Percentiles rank a stretch among this genome's conserved stretches.
phyloP scores from a whole-genome alignment of 2,888 invertebrate genomes.

The Drosophila sordidula region DNA sequence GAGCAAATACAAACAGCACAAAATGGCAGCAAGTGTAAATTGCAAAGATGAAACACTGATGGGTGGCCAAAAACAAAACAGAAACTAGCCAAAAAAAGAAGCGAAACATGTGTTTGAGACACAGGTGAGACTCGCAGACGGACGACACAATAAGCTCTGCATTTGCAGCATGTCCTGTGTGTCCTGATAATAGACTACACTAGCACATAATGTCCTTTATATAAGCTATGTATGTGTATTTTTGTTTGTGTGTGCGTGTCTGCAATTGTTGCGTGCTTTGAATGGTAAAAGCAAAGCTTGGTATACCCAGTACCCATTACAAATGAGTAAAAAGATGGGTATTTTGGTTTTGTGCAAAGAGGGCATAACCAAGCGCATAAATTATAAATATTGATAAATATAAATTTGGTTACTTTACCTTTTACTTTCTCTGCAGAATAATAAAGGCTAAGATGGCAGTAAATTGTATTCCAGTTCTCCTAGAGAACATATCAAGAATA shows the following conservation, averaged over 20 bases:
- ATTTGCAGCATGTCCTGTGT: slow-evolving; percentile 8
- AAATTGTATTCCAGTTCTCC: too few relatives aligned
- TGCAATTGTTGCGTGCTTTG: slow-evolving; percentile 55
- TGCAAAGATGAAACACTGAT: slow-evolving; percentile 26
- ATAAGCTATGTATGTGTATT: slow-evolving; percentile 6
- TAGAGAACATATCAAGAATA: too few relatives aligned
- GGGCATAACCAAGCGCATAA: too few relatives aligned
- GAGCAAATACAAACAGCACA: slow-evolving; percentile 9
- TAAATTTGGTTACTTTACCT: too few relatives aligned
- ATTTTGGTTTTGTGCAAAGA: background rate
- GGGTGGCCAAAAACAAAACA: background rate
- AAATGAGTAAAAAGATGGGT: background rate
- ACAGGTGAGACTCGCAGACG: slow-evolving; percentile 16
- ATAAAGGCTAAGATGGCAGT: too few relatives aligned
- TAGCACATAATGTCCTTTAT: slow-evolving; percentile 36
- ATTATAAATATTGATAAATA: too few relatives aligned
- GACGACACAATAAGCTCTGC: slow-evolving; percentile 28
- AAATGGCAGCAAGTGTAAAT: slow-evolving; percentile 17
- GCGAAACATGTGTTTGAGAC: slow-evolving; percentile 15
- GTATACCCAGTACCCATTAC: background rate
- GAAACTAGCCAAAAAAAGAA: too few relatives aligned
- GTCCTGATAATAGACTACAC: slow-evolving; percentile 51
- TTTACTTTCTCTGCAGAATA: too few relatives aligned
- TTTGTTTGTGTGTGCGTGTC: slow-evolving; percentile 10
- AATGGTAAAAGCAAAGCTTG: slow-evolving; percentile 29